A percentile compares a stretch with the other conserved stretches of the same genome.
Evolutionary conservation across 2,797 vertebrate species (phyloP).

Genomic region (Falco columbarius): DNA sequence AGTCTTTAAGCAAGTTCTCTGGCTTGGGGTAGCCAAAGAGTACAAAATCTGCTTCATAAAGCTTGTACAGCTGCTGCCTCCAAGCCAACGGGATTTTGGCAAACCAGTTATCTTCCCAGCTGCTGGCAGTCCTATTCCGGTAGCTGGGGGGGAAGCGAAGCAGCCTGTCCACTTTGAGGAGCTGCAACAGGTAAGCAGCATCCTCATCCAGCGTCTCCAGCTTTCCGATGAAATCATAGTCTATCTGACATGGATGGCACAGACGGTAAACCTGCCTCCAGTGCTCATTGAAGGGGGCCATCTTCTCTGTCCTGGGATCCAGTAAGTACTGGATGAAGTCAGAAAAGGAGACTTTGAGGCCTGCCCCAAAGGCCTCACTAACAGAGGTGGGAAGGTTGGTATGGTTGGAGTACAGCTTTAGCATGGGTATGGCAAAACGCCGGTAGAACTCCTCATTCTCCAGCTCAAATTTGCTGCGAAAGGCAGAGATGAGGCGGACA

Average conservation of each 20-base stretch:
- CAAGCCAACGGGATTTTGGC: constrained; percentile 84
- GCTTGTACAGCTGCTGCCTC: constrained; percentile 87
- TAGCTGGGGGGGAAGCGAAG: constrained; percentile 89
- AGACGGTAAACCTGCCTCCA: constrained; percentile 94
- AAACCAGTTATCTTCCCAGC: constrained; percentile 92
- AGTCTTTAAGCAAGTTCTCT: constrained; percentile 77
- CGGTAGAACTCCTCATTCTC: constrained; percentile 93
- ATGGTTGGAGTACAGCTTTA: constrained; percentile 87
- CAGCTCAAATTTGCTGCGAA: constrained; percentile 93
- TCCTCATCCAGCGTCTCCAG: constrained; percentile 91
- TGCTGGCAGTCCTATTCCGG: constrained; percentile 87
- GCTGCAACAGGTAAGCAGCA: constrained; percentile 85
- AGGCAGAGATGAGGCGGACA: constrained; percentile 96
- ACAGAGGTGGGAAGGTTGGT: constrained; percentile 85
- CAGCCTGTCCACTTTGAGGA: constrained; percentile 86
- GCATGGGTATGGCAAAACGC: constrained; percentile 88
- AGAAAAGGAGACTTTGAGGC: constrained; percentile 88
- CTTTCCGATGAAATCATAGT: constrained; percentile 94
- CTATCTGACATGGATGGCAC: constrained; percentile 94
- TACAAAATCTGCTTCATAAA: constrained; percentile 91
- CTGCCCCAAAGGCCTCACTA: constrained; percentile 86
- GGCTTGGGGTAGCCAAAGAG: constrained; percentile 92
- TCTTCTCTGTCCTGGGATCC: constrained; percentile 91
- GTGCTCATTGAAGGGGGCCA: constrained; percentile 94
- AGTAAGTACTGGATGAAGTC: constrained; percentile 95